Base-by-base conservation (phyloP, 2,888 invertebrate species). In the Caenorhabditis drosophilae region DNA sequence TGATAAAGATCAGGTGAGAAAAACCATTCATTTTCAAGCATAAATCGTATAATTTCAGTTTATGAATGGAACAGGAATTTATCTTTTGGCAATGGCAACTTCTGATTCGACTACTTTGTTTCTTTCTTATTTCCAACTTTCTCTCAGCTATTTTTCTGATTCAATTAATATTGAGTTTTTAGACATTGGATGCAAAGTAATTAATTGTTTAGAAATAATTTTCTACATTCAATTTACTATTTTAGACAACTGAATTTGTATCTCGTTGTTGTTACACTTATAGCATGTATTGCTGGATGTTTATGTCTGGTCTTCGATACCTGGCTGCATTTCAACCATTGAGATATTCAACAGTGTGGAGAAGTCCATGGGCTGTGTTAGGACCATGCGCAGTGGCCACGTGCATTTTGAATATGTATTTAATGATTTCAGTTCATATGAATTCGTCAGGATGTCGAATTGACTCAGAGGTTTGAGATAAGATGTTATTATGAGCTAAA, bases 231-330 rank as follows among this genome's bases (percentile, higher is more conserved):
- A n/a, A n/a, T 36, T 36, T 36, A 3, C 16, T 36, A 26, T 54
- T 68, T 34, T 57, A 79, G 73, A 26, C 63, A 2, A 53, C 75
- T n/a, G 66, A 73, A 41, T 77, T 76, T 49, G 25, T 59, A 9
- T 53, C 63, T 9, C 74, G 73, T 36, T 67, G 63, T 23, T 74
- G 72, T 20, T 78, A 77, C 58, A 69, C 72, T 20, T 71, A 73
- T 40, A 73, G 70, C 38, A 77, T 79, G 77, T 79, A 76, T 60
- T 77, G 72, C 26, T 79, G 75, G 76, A 47, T 75, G n/a, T 72
- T 70, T 48, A 79, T 79, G 79, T 75, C 75, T 2, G 68, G 67
- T 20, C 50, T 79, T 25, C 70, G 79, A 12, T 79, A 74, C 46
- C 27, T 74, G 22, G 79, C 79, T 1, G 75, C 70, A 2, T 48